Evolutionary conservation across 2,113 vertebrate species (phyloP).

Genomic region (Oryzias javanicus): DNA sequence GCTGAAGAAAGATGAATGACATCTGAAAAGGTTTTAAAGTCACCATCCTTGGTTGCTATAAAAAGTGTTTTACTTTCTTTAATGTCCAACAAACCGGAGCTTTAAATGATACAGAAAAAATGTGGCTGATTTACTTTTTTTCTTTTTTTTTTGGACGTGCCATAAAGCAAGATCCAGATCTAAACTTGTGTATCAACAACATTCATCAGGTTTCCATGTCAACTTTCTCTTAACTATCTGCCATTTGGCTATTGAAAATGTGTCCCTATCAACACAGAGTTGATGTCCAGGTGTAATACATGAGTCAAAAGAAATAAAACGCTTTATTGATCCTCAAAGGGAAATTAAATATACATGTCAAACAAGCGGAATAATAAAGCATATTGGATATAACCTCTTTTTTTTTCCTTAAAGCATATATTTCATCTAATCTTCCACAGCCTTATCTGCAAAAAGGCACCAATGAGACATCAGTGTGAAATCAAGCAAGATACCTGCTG

Average conservation of each 20-base stretch:
- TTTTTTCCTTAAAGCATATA: slow-evolving; percentile 36
- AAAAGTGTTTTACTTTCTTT: too few species aligned
- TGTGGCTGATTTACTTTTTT: slow-evolving; percentile 1
- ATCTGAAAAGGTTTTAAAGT: too few species aligned
- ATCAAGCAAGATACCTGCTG: slow-evolving; percentile 35
- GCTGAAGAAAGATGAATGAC: neutral
- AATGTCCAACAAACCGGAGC: too few species aligned
- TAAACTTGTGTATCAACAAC: slow-evolving; percentile 23
- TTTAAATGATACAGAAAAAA: neutral
- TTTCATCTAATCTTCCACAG: slow-evolving; percentile 21
- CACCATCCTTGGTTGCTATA: too few species aligned
- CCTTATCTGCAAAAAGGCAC: slow-evolving; percentile 15
- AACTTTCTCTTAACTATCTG: slow-evolving; percentile 47
- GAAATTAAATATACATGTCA: neutral
- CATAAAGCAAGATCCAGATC: slow-evolving; percentile 52
- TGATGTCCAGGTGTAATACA: neutral
- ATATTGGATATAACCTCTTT: slow-evolving; percentile 13
- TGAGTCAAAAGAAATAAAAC: too few species aligned
- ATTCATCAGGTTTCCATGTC: slow-evolving; percentile 53
- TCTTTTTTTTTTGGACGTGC: slow-evolving; percentile 29
- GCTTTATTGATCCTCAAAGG: too few species aligned
- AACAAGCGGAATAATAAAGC: neutral
- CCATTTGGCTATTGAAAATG: slow-evolving; percentile 59
- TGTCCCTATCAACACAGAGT: slow-evolving; percentile 16
- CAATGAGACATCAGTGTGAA: slow-evolving; percentile 3